Conservation (phyloP, 1,140 invertebrate genomes). For the Diuraphis noxia region DNA sequence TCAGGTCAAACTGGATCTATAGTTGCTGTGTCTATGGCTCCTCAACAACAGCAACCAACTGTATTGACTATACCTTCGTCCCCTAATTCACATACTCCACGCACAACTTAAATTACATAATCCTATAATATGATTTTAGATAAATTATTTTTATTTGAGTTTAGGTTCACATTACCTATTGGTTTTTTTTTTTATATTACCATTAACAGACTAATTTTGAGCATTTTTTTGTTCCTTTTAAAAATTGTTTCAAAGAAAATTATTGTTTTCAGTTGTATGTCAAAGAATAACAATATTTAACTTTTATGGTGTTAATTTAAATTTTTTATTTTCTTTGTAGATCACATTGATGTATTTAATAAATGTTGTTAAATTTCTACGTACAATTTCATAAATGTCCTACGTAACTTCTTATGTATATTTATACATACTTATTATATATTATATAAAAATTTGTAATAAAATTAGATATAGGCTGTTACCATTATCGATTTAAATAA, state of each 20-base stretch:
- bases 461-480: constrained; percentile 45
- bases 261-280: constrained; percentile 40
- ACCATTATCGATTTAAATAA: constrained; percentile 51
- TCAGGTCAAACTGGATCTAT: constrained; percentile 43
- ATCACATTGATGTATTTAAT: constrained; percentile 38
- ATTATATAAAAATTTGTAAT: constrained; percentile 38
- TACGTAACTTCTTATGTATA: constrained; percentile 23
- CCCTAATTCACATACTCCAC: constrained; percentile 42
- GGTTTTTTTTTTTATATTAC: constrained; percentile 25
- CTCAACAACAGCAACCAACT: constrained; percentile 48
- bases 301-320: constrained; percentile 25
- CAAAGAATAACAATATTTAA: constrained; percentile 17
- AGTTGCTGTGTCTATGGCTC: constrained; percentile 50
- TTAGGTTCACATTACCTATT: constrained; percentile 36
- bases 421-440: constrained; percentile 13
- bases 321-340: constrained; percentile 32
- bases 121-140: neutral
- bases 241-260: constrained; percentile 34
- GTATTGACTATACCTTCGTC: constrained; percentile 50
- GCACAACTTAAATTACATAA: constrained; percentile 42
- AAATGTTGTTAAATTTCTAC: constrained; percentile 36
- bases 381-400: constrained; percentile 14
- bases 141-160: constrained; percentile 12
- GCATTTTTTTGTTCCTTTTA: constrained; percentile 10
- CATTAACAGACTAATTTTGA: constrained; percentile 37